Conservation (phyloP, 2,888 invertebrate genomes). For the Idaea straminata region DNA sequence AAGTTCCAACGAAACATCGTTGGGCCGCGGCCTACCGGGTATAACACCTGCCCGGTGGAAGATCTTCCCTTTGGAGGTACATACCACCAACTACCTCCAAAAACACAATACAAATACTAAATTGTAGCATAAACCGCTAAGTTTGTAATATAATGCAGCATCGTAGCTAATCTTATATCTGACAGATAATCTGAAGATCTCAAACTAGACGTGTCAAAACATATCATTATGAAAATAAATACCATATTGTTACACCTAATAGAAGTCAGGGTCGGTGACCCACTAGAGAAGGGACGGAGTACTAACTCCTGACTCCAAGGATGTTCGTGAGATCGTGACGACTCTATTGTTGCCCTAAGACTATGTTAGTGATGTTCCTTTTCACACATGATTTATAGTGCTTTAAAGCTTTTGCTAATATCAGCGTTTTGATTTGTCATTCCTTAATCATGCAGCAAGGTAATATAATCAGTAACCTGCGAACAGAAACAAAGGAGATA, state of each 20-base stretch:
- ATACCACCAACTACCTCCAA: too few species aligned
- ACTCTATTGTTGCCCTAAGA: constrained; percentile 48
- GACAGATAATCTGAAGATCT: not conserved
- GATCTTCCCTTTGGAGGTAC: too few species aligned
- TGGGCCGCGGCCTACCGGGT: too few species aligned
- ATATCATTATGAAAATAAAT: not conserved
- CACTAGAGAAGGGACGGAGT: constrained; percentile 62
- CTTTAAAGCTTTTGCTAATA: not conserved
- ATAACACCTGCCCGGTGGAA: too few species aligned
- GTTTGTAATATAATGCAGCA: not conserved
- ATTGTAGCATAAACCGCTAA: too few species aligned
- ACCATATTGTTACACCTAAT: constrained; percentile 7
- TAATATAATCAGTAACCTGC: too few species aligned
- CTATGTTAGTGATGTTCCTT: constrained; percentile 19
- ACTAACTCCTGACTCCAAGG: constrained; percentile 47
- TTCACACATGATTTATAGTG: constrained; percentile 23
- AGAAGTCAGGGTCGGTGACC: constrained; percentile 59
- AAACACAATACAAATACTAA: too few species aligned
- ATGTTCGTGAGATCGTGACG: constrained; percentile 71
- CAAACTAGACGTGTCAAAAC: not conserved
- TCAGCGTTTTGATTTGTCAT: too few species aligned
- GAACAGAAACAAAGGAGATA: too few species aligned
- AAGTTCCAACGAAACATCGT: too few species aligned
- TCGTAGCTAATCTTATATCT: not conserved
- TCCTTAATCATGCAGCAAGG: too few species aligned